Conservation (phyloP, 1,140 invertebrate species). For the Schlechtendalia chinensis region DNA sequence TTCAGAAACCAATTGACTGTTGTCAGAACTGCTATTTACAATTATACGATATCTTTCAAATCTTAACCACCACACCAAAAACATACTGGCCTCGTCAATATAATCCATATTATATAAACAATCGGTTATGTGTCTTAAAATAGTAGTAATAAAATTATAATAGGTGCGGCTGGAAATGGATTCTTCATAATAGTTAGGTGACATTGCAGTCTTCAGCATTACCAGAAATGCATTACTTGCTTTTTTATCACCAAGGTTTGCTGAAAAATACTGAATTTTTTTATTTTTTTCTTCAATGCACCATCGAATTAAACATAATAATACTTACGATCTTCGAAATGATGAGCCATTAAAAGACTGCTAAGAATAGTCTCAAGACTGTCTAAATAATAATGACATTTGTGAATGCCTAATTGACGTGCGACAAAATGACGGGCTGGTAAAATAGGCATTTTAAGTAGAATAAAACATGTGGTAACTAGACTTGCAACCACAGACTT, state of each 20-base stretch:
- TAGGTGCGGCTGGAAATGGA: constrained; percentile 35
- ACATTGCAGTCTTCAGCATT: constrained; percentile 42
- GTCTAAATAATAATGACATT: constrained; percentile 43
- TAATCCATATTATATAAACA: constrained; percentile 38
- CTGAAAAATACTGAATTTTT: neutral
- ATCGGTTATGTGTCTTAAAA: constrained; percentile 45
- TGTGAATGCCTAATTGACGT: constrained; percentile 30
- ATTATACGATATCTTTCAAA: constrained; percentile 58
- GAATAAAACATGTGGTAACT: constrained; percentile 27
- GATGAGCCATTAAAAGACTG: constrained; percentile 40
- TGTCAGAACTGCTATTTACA: constrained; percentile 17
- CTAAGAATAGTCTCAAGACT: constrained; percentile 37
- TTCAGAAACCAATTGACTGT: constrained; percentile 56
- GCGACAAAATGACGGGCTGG: constrained; percentile 36
- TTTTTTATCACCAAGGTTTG: constrained; percentile 11
- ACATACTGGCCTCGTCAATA: constrained; percentile 53
- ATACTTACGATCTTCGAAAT: constrained; percentile 45
- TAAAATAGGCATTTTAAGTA: constrained; percentile 45
- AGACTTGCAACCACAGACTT: constrained; percentile 18
- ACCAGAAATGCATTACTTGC: constrained; percentile 27
- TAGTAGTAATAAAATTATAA: constrained; percentile 19
- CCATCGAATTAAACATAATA: neutral
- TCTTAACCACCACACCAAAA: constrained; percentile 63
- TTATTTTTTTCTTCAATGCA: neutral
- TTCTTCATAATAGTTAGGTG: constrained; percentile 44